Conservation (phyloP, 2,888 invertebrate species). For the Dimorphilus gyrociliatus region DNA sequence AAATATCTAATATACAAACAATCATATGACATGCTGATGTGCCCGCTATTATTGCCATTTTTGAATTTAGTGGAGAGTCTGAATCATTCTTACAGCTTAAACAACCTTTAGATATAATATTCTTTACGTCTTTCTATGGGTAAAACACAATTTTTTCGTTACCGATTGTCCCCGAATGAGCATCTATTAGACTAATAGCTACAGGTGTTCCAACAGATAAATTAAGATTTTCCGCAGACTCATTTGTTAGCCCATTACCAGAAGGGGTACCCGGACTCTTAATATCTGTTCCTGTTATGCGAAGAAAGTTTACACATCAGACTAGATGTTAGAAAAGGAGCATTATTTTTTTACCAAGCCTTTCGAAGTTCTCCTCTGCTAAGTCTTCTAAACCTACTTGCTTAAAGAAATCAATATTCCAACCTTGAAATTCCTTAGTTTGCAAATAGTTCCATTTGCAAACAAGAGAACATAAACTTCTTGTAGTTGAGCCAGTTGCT, state of each 20-base stretch:
- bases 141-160: conserved; percentile 3
- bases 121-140: neutral
- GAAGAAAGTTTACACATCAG: conserved; percentile 3
- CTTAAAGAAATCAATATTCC: conserved; percentile 57
- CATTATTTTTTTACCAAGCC: conserved; percentile 37
- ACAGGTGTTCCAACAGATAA: conserved; percentile 58
- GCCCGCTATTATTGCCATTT: conserved; percentile 58
- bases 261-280: conserved; percentile 21
- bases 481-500: conserved; percentile 56
- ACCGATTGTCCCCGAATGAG: conserved; percentile 82
- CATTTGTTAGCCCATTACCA: conserved; percentile 31
- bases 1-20: too few species aligned
- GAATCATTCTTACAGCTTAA: conserved; percentile 15
- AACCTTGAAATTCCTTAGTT: conserved; percentile 44
- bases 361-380: conserved; percentile 23
- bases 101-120: conserved; percentile 13
- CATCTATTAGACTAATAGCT: conserved; percentile 78
- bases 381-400: conserved; percentile 60
- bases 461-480: conserved; percentile 75
- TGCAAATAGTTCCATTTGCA: conserved; percentile 98
- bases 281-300: conserved; percentile 18
- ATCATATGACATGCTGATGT: conserved; percentile 94
- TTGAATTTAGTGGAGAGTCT: conserved; percentile 9
- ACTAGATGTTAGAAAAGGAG: neutral
- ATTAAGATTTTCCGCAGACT: conserved; percentile 53